phyloP scores from a whole-genome alignment of 2,888 invertebrate genomes.

The Pristionchus mayeri region DNA sequence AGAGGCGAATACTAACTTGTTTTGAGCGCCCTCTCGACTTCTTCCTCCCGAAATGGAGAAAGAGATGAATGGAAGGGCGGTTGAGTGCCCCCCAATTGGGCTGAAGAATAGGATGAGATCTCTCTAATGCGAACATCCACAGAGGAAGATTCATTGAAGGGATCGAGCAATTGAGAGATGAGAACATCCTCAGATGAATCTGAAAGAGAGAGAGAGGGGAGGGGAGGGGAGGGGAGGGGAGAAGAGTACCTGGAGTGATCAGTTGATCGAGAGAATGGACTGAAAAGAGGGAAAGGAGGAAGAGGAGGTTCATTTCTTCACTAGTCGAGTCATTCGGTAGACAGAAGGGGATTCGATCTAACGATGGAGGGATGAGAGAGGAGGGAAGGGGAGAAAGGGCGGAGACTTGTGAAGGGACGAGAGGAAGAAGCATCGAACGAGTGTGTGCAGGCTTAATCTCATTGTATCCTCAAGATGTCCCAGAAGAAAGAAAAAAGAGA shows the following conservation, averaged over 20 bases:
- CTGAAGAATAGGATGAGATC: not conserved
- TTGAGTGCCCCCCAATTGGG: not conserved
- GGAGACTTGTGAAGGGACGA: not conserved
- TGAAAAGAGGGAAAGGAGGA: not conserved
- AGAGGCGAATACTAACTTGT: conserved; percentile 52
- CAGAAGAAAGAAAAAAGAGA: not conserved
- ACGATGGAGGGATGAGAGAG: conserved; percentile 8
- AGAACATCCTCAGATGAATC: not conserved
- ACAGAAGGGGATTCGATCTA: not conserved
- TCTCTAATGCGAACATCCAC: not conserved
- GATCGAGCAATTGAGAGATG: conserved; percentile 18
- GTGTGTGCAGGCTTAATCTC: conserved; percentile 16
- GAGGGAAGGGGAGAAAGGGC: not conserved
- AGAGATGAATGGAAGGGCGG: conserved; percentile 44
- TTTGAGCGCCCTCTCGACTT: conserved; percentile 55
- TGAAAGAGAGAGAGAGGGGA: not conserved
- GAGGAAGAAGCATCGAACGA: not conserved
- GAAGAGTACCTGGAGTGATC: not conserved
- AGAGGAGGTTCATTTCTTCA: conserved; percentile 37
- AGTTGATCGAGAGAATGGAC: not conserved
- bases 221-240: not conserved
- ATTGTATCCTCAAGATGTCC: no score
- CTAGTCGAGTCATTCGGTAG: conserved; percentile 39
- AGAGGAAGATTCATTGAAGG: not conserved
- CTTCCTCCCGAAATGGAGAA: conserved; percentile 49